Base-by-base conservation (phyloP, 2,113 vertebrate genomes). In the Heloderma charlesbogerti region DNA sequence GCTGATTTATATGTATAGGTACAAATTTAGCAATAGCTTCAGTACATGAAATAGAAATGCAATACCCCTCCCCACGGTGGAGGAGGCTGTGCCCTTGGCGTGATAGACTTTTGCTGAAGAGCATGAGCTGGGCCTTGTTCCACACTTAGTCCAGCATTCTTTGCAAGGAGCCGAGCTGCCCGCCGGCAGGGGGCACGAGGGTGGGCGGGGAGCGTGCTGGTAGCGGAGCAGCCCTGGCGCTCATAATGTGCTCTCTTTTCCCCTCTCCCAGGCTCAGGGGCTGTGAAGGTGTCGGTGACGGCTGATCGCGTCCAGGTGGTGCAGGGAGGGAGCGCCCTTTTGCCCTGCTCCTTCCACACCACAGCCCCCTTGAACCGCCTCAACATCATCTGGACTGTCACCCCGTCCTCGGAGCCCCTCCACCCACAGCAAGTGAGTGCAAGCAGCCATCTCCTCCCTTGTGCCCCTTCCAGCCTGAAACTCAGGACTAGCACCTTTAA, bases 331-430 rank as follows among this genome's bases (percentile, higher is more conserved):
- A 95, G 93, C 0, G 95, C 96, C 10, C 12, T 97, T 9, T 95
- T 98, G 93, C 97, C 97, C 29, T 98, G 98, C 91, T 97, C 97
- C 63, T 98, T 98, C 94, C 94, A 96, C 94, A 98, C 97, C 90
- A 96, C 95, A 66, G 96, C 94, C 34, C 96, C 96, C 0, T 94
- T 98, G 78, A 96, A 95, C 89, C 97, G 96, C 48, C 98, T 98
- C 94, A 98, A 97, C 92, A 95, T 98, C 80, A 98, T 98, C 95
- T 98, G 98, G 98, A 98, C 97, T 0, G 83, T 97, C 89, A 95
- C 96, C 18, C 97, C 98, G 0, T 92, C 95, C 79, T 96, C 95
- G 66, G 97, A 96, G 48, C 97, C 97, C 5, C 90, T 94, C 31
- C 92, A 67, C 12, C 98, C 98, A 0, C 95, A 94, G 54, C 98